Evolutionary conservation across 2,113 vertebrate species (phyloP), one percentile per base, ranked within the genome.

Genomic region (Hiodon tergisus): DNA sequence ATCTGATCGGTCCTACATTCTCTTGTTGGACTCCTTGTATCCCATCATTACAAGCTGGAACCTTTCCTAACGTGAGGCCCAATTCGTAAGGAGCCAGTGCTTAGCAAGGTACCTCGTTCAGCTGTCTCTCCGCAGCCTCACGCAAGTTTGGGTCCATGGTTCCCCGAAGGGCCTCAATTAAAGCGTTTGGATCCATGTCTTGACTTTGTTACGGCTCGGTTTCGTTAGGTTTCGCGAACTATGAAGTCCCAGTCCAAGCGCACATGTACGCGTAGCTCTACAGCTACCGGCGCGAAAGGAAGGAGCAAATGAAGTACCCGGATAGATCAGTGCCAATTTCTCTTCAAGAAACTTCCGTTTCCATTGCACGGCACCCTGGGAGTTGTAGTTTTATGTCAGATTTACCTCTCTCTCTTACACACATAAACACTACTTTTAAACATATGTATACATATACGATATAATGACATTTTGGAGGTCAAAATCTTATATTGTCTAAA

Each of bases 201-300:
- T 82, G 83, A 80, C 84, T 86, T 77, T 48, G 70, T 6, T 46
- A 17, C 47, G 70, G 46, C 87, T 91, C 86, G 85, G 90, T 88
- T 89, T 69, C 78, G 81, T 76, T 84, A 87, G 79, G 87, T 83
- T 89, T 85, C 78, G 76, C 80, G 80, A 80, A 87, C 87, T 90
- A 80, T 82, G 84, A 88, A 71, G 83, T 90, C 89, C 87, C 83
- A 83, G 87, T 86, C 88, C 85, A 88, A 91, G 93, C 93, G 95
- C 95, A 97, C 96, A 96, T 98, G 95, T 95, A 96, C 93, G 87
- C 91, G 89, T 93, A 82, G 92, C 89, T 91, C 92, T 93, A 92
- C 91, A 92, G 94, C 93, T 92, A 93, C 95, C 95, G 94, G 95
- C 95, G 95, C 94, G 94, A 98, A 97, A 97, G 95, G 95, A 97